Evolutionary conservation across 2,797 vertebrate genomes (phyloP), one percentile per base, ranked within the genome.

Genomic region (Benthosema pterotum): DNA sequence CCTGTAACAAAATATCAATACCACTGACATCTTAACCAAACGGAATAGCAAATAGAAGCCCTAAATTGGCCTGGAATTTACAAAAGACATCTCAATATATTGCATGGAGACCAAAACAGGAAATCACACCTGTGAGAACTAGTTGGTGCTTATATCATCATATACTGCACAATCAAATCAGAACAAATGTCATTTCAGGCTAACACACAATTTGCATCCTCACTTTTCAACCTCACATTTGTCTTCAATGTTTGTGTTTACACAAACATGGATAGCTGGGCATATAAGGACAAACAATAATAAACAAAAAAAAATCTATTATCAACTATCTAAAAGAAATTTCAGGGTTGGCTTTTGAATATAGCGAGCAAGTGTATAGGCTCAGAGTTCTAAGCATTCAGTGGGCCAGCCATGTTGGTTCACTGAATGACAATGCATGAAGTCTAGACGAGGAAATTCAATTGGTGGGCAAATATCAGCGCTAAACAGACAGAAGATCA

Each of bases 1-100:
- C 73, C 72, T 68, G 67, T 57, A 79, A 84, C 78, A 83, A 85
- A 83, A 86, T 77, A 81, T 80, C 82, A 81, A 82, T 84, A 76
- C 53, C 42, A 77, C 53, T 64, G 66, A 77, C 67, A 64, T 47
- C 69, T 78, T 67, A 67, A 71, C 50, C 70, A 60, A 83, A 88
- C 75, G 52, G 50, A 87, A 85, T 80, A 75, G 57, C 80, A 61
- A n/a, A 85, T 87, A 76, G 58, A 38, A 60, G 63, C 75, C 70
- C 42, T 67, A 63, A 64, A 42, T 22, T 57, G 47, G 63, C 28
- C n/a, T 42, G 58, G 54, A 45, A 63, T 61, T 61, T 54, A 72
- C 43, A 65, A 60, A 71, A 42, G 12, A 9, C 43, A 60, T 51
- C 48, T 67, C 72, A 63, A 48, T 22, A 56, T 14, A 68, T 42